phyloP scores from a whole-genome alignment of 53 echinoderm and acorn worm species.

The Hippasteria phrygiana region DNA sequence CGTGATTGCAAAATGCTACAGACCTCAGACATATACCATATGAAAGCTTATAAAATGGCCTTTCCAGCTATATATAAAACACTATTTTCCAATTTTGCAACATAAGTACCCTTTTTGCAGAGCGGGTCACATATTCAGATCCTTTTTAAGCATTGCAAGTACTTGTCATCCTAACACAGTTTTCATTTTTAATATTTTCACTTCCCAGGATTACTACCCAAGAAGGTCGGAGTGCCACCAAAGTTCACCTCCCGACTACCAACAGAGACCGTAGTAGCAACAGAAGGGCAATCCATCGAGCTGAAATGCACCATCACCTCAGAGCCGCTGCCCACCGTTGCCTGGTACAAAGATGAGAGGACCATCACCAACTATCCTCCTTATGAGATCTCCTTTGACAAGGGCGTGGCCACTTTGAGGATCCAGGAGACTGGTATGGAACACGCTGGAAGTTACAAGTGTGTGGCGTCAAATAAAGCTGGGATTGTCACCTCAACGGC shows the following conservation, averaged over 20 bases:
- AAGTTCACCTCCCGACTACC: constrained; percentile 50
- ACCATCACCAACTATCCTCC: constrained; percentile 70
- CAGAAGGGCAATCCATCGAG: constrained; percentile 66
- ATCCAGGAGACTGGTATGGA: constrained; percentile 74
- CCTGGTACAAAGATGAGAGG: constrained; percentile 91
- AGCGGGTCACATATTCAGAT: no score
- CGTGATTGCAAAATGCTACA: no score
- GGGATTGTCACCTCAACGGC: constrained; percentile 83
- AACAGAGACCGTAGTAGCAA: constrained; percentile 18
- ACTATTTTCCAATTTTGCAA: no score
- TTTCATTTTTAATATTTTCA: no score
- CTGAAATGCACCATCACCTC: constrained; percentile 73
- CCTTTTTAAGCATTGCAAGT: no score
- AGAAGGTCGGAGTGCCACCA: constrained; percentile 32
- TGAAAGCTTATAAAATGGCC: no score
- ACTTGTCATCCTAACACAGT: no score
- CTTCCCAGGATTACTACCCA: constrained; percentile 39
- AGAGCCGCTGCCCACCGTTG: constrained; percentile 70
- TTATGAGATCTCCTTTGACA: constrained; percentile 77
- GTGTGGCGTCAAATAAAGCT: constrained; percentile 74
- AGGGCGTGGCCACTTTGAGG: constrained; percentile 75
- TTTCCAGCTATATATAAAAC: no score
- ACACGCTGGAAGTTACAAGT: constrained; percentile 86
- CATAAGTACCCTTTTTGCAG: no score
- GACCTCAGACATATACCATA: no score